Evolutionary conservation across 2,888 invertebrate genomes (phyloP).

Genomic region (Imbricaverruca yamaguchii): DNA sequence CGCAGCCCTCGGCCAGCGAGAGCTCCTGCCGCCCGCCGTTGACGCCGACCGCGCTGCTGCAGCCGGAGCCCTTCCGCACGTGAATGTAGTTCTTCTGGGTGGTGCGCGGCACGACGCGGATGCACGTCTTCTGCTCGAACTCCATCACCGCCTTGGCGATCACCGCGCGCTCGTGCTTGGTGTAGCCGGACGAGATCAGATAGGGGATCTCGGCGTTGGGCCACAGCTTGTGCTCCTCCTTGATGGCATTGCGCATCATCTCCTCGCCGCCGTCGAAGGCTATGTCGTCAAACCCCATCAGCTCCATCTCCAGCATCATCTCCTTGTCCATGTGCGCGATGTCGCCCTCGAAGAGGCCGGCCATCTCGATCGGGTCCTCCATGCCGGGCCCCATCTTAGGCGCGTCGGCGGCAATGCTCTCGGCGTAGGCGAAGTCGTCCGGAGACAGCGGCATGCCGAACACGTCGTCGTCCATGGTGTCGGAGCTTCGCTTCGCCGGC

Average conservation of each 20-base stretch:
- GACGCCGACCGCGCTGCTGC: conserved; percentile 46
- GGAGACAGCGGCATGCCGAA: conserved; percentile 36
- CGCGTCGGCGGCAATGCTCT: conserved; percentile 24
- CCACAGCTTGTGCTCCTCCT: conserved; percentile 26
- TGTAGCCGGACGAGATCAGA: conserved; percentile 31
- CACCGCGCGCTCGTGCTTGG: conserved; percentile 26
- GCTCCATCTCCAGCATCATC: neutral
- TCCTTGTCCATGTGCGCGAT: conserved; percentile 30
- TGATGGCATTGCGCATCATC: conserved; percentile 4
- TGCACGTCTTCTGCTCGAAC: conserved; percentile 35
- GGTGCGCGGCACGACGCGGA: conserved; percentile 37
- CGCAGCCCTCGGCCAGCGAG: conserved; percentile 40
- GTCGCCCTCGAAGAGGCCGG: conserved; percentile 37
- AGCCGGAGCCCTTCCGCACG: conserved; percentile 35
- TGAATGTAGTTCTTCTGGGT: conserved; percentile 37
- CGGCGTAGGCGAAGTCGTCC: conserved; percentile 37
- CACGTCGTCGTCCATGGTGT: neutral
- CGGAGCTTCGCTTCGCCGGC: too few relatives aligned
- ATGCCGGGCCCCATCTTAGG: neutral
- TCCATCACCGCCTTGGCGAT: conserved; percentile 31
- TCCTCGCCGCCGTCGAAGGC: neutral
- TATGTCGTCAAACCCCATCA: neutral
- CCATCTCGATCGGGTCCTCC: conserved; percentile 35
- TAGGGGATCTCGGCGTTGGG: conserved; percentile 33
- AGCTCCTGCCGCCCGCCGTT: conserved; percentile 46